Conservation (phyloP, 2,113 vertebrate genomes). For the Thunnus thynnus region DNA sequence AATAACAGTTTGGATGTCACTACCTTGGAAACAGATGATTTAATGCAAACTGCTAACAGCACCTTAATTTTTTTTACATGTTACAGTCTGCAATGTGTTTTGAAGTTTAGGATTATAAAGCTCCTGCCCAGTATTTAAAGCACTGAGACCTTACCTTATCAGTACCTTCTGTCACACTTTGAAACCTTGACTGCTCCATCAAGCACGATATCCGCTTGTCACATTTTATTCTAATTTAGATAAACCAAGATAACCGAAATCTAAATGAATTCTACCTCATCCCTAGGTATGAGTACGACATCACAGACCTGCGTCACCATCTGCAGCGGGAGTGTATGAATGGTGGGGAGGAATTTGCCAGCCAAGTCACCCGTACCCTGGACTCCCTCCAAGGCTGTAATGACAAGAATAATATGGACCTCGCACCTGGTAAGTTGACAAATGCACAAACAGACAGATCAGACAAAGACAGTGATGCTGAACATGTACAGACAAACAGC, state of each 20-base stretch:
- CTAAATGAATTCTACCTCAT: conserved; percentile 45
- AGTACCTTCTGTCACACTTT: not conserved
- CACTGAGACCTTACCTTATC: not conserved
- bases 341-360: conserved; percentile 95
- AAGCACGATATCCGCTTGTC: not conserved
- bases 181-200: conserved; percentile 5
- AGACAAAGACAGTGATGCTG: not conserved
- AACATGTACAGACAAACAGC: not conserved
- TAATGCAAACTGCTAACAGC: not conserved
- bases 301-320: conserved; percentile 96
- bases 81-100: not conserved
- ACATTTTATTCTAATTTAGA: conserved; percentile 17
- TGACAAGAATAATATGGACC: conserved; percentile 95
- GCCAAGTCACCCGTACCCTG: conserved; percentile 96
- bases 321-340: conserved; percentile 99
- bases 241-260: not conserved
- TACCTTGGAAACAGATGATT: not conserved
- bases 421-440: conserved; percentile 90
- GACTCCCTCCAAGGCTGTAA: conserved; percentile 98
- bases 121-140: too few relatives aligned
- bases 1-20: not conserved
- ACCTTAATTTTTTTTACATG: too few relatives aligned
- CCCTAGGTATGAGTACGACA: conserved; percentile 93
- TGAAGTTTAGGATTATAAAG: not conserved
- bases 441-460: conserved; percentile 8